A percentile compares a stretch with the other conserved stretches of the same genome.
phyloP scores from a whole-genome alignment of 2,888 invertebrate species.

The Esperia sulphurella region DNA sequence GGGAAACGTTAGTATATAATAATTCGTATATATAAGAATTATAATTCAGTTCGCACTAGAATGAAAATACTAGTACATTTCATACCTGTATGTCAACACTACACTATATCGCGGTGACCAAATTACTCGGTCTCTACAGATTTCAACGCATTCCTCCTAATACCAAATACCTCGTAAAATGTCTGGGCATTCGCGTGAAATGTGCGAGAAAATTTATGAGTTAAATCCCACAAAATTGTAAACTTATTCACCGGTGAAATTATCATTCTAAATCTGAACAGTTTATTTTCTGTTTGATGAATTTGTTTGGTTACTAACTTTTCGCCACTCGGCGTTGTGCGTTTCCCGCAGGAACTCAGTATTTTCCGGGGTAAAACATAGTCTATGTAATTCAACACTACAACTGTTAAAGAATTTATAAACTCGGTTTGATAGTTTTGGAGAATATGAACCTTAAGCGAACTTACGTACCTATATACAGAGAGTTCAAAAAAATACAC shows the following conservation, averaged over 20 bases:
- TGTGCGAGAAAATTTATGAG: slow-evolving; percentile 59
- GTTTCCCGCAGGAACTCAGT: no score
- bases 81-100: slow-evolving; percentile 23
- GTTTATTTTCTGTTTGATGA: background rate
- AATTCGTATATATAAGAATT: no score
- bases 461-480: no score
- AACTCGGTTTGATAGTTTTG: no score
- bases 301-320: background rate
- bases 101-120: slow-evolving; percentile 30
- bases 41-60: background rate
- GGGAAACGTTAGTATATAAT: no score
- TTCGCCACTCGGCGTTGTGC: no score
- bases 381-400: no score
- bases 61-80: slow-evolving; percentile 3
- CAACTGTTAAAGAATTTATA: no score
- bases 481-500: no score
- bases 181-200: slow-evolving; percentile 63
- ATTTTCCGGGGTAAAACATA: no score
- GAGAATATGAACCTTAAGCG: no score
- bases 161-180: slow-evolving; percentile 66
- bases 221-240: slow-evolving; percentile 49
- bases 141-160: slow-evolving; percentile 57
- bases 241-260: background rate
- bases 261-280: background rate
- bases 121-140: slow-evolving; percentile 37